phyloP scores from a whole-genome alignment of 2,888 invertebrate genomes.

The Desoria tigrina region DNA sequence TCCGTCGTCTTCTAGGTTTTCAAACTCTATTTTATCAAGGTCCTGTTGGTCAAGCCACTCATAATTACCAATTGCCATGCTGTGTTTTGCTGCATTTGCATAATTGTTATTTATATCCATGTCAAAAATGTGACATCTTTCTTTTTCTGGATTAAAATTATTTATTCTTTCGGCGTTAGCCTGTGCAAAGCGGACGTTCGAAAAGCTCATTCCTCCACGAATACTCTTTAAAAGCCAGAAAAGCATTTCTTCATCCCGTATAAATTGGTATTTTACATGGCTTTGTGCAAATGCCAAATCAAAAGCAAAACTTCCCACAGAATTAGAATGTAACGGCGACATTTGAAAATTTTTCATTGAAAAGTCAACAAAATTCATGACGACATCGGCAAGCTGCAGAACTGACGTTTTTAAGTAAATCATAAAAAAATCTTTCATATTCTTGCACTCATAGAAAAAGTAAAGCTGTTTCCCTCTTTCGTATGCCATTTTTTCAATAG shows the following conservation, averaged over 20 bases:
- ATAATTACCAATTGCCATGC: background rate
- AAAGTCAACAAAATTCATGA: background rate
- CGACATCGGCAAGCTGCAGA: background rate
- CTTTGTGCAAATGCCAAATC: background rate
- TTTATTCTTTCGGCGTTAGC: background rate
- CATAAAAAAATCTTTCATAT: background rate
- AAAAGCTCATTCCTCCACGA: background rate
- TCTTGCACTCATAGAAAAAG: background rate
- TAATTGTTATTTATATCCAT: background rate
- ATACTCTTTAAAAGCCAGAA: background rate
- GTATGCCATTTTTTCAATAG: too few species aligned
- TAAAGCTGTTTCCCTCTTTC: background rate
- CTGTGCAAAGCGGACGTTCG: background rate
- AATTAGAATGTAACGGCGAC: background rate
- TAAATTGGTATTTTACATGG: background rate
- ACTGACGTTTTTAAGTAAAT: background rate
- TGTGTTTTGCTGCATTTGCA: background rate
- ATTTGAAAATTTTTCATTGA: background rate
- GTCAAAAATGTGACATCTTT: background rate
- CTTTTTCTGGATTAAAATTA: background rate
- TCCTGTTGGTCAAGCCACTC: background rate
- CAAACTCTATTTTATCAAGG: background rate
- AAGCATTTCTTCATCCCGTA: background rate
- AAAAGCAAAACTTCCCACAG: background rate
- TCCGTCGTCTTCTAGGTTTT: background rate